Percentiles rank a stretch among this genome's conserved stretches.
Evolutionary conservation across 2,888 invertebrate genomes (phyloP).

Genomic region (Oxycera nigricornis): DNA sequence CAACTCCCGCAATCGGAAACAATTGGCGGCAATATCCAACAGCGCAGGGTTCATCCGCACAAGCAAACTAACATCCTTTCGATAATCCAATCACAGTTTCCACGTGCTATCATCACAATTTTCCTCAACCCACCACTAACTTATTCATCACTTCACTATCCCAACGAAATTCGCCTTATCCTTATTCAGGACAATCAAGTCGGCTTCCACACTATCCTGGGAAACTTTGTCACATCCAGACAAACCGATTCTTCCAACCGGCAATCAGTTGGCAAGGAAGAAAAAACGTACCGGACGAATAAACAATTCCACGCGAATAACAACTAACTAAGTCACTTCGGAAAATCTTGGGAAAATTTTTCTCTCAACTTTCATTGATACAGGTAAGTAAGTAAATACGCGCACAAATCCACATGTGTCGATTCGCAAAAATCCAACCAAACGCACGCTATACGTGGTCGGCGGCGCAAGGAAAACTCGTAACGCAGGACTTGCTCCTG

Average conservation of each 20-base stretch:
- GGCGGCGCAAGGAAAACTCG: conserved; percentile 8
- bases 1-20: too few species aligned
- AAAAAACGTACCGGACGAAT: neutral
- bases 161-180: neutral
- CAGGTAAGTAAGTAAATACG: neutral
- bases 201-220: neutral
- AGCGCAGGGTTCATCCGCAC: neutral
- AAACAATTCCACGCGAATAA: neutral
- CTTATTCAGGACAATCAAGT: neutral
- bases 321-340: neutral
- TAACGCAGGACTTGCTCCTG: conserved; percentile 6
- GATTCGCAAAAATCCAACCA: neutral
- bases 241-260: neutral
- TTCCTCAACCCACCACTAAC: neutral
- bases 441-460: neutral
- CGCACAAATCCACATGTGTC: neutral
- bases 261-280: neutral
- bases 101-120: neutral
- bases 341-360: neutral
- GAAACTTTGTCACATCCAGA: neutral
- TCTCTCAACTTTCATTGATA: neutral
- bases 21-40: neutral
- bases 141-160: neutral
- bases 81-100: neutral
- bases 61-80: neutral